Evolutionary conservation across 2,113 vertebrate species (phyloP).

Genomic region (Gymnorhina tibicen): DNA sequence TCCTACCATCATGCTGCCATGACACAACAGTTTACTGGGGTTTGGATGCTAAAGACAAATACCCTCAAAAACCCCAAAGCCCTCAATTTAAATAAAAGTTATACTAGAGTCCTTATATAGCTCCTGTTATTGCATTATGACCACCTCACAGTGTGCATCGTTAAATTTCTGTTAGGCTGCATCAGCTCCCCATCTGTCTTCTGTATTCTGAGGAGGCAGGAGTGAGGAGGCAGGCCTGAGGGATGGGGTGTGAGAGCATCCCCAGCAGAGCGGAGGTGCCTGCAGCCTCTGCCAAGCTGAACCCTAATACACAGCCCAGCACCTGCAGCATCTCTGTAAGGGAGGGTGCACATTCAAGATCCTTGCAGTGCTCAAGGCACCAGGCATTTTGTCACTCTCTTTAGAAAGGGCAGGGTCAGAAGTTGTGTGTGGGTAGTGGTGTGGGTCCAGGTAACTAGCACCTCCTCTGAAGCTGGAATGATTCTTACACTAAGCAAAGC

Average conservation of each 20-base stretch:
- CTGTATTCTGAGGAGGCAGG: neutral
- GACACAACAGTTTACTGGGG: neutral
- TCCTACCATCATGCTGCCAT: neutral
- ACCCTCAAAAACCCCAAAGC: rapidly evolving
- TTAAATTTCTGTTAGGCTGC: neutral
- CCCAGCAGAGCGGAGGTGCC: neutral
- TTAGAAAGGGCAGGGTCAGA: neutral
- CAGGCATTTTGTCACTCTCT: neutral
- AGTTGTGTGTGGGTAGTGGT: too few relatives aligned
- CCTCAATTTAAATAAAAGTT: neutral
- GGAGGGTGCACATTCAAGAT: neutral
- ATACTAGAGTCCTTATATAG: neutral
- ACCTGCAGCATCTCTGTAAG: neutral
- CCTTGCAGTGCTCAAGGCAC: neutral
- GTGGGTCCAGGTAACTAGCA: neutral
- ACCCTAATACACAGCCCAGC: neutral
- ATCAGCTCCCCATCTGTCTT: neutral
- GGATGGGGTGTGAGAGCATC: rapidly evolving
- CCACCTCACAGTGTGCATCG: neutral
- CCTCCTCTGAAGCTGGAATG: neutral
- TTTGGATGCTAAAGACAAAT: neutral
- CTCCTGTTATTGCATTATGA: neutral
- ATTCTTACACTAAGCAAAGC: neutral
- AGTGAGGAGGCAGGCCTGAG: neutral
- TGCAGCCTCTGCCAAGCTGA: neutral